Base-by-base conservation (phyloP, 2,888 invertebrate genomes). In the Mamestra brassicae region DNA sequence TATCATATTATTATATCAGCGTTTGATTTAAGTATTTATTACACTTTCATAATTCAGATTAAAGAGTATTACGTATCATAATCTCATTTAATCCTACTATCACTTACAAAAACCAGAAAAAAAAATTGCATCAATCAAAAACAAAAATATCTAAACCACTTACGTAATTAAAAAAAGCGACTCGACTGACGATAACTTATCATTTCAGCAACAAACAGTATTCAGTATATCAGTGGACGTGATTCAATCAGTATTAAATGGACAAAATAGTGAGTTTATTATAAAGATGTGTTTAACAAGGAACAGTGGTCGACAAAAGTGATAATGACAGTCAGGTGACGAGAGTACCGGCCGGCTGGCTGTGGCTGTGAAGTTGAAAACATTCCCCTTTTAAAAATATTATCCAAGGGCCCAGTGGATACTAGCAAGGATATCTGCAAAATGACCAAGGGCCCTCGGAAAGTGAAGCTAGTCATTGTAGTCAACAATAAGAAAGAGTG, bases 401-500 rank as follows among this genome's bases (percentile, higher is more conserved):
- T 96, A 87, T 93, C 92, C 94, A 93, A 95, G 96, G 96, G 96
- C 96, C 96, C 96, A 85, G 87, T 89, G 92, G 95, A 95, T 87
- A 91, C 88, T 79, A 92, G 93, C 92, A 95, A 95, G 92, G 95
- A 95, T 90, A 90, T 92, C 90, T 96, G 96, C 96, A 97, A 95
- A 94, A 97, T 97, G 97, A 97, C 97, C 91, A 97, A 97, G 96
- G 97, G 97, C 95, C 97, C 97, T 94, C 94, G 97, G 94, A 97
- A 97, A 93, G 97, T 97, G 90, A 97, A 97, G 87, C 96, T 97
- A 95, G 97, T 97, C 96, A 97, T 97, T 95, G 97, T 97, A 93
- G 97, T 97, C 94, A 97, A 97, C 95, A 97, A 96, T 95, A 97
- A 97, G 93, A 97, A 97, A 94, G 97, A 97, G 97, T 97, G 85